Evolutionary conservation across 1,140 invertebrate genomes (phyloP).

Genomic region (Centruroides vittatus): DNA sequence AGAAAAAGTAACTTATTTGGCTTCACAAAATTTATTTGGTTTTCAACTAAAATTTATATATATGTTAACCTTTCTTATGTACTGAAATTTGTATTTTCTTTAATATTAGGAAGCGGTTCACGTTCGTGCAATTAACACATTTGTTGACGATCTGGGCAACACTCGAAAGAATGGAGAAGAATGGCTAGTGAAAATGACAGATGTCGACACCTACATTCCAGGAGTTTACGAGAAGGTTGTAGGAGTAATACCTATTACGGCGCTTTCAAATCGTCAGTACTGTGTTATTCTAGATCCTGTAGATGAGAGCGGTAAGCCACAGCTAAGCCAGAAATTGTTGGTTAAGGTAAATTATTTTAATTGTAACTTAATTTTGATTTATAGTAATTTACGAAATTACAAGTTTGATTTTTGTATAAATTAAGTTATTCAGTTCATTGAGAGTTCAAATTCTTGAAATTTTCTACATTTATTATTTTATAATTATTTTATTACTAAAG

Average conservation of each 20-base stretch:
- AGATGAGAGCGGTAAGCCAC: slow-evolving; percentile 29
- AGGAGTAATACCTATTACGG: slow-evolving; percentile 32
- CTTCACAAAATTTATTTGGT: background rate
- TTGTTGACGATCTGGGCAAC: slow-evolving; percentile 33
- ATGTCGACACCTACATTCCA: slow-evolving; percentile 38
- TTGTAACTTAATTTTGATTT: background rate
- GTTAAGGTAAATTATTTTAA: slow-evolving; percentile 24
- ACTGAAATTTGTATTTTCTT: no score
- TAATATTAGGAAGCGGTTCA: slow-evolving; percentile 33
- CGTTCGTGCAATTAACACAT: slow-evolving; percentile 32
- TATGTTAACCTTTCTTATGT: no score
- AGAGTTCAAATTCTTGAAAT: no score
- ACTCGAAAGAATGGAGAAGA: slow-evolving; percentile 38
- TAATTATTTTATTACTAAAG: no score
- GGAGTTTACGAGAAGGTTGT: slow-evolving; percentile 38
- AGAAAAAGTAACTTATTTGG: slow-evolving; percentile 34
- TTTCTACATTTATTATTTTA: no score
- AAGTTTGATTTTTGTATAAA: no score
- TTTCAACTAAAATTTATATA: no score
- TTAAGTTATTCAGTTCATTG: no score
- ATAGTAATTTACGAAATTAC: background rate
- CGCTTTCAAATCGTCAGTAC: slow-evolving; percentile 35
- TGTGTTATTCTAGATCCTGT: slow-evolving; percentile 36
- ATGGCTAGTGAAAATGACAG: slow-evolving; percentile 34
- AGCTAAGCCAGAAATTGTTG: slow-evolving; percentile 34